A percentile compares a stretch with the other conserved stretches of the same genome.
phyloP scores from a whole-genome alignment of 1,140 invertebrate genomes.

The Trissolcus basalis region DNA sequence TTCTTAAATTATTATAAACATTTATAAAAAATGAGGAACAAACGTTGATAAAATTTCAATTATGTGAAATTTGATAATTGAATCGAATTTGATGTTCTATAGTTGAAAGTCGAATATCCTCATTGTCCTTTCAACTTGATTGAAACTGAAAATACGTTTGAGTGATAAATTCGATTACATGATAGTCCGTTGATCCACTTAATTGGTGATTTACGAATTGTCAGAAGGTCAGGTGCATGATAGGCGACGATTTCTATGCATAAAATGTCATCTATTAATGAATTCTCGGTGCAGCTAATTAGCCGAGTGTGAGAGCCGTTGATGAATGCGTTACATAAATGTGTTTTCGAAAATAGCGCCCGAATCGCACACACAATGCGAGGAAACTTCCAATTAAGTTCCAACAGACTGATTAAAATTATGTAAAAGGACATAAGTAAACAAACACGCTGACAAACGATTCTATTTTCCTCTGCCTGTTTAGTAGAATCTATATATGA shows the following conservation, averaged over 20 bases:
- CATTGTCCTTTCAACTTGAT: no score
- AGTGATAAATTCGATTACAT: constrained; percentile 3
- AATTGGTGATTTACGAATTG: not conserved
- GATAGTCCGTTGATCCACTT: not conserved
- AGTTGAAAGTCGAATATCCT: no score
- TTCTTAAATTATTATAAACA: no score
- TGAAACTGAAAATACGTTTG: no score
- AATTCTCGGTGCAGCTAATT: constrained; percentile 28
- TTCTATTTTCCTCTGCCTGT: no score
- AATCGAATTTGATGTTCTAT: no score
- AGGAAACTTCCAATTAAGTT: constrained; percentile 48
- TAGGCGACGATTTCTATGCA: constrained; percentile 9
- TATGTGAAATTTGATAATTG: no score
- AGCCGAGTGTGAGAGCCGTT: constrained; percentile 23
- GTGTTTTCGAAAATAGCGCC: constrained; percentile 50
- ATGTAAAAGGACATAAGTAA: constrained; percentile 16
- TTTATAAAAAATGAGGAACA: no score
- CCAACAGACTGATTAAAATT: constrained; percentile 32
- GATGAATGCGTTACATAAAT: constrained; percentile 54
- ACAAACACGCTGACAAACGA: not conserved
- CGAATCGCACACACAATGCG: constrained; percentile 37
- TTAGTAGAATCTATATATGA: no score
- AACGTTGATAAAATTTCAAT: no score
- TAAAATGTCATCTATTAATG: constrained; percentile 42
- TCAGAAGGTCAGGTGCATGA: no score